These are phyloP conservation scores for Spialia ferax DNA, from an alignment of 2,888 invertebrate genomes.

Conservation along the genomic window DNA sequence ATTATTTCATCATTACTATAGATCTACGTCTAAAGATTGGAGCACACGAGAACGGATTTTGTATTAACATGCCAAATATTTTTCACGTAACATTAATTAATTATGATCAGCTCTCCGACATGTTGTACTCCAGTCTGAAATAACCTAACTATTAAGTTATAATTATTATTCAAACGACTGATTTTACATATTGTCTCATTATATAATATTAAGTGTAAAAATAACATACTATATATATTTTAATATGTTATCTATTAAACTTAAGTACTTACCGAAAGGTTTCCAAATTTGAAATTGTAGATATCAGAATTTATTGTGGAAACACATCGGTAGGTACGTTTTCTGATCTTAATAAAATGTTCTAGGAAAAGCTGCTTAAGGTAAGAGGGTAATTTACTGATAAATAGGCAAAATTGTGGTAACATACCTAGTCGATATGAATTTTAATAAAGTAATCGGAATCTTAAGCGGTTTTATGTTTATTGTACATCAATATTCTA, in stretches of 20 bases:
- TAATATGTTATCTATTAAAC: constrained; percentile 35
- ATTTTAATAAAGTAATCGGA: constrained; percentile 16
- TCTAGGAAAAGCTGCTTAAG: constrained; percentile 33
- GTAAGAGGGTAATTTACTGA: constrained; percentile 24
- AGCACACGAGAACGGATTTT: constrained; percentile 5
- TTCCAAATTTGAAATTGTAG: constrained; percentile 27
- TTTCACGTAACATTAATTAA: not conserved
- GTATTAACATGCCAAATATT: not conserved
- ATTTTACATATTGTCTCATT: constrained; percentile 40
- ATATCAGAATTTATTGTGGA: constrained; percentile 24
- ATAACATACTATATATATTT: constrained; percentile 38
- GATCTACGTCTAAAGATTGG: constrained; percentile 12
- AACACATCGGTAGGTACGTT: not conserved
- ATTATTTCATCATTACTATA: constrained; percentile 8
- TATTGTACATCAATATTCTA: constrained; percentile 18
- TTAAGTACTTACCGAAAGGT: constrained; percentile 23
- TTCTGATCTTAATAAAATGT: constrained; percentile 1
- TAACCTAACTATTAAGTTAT: constrained; percentile 56
- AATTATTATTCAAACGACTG: constrained; percentile 63
- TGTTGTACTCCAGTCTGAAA: constrained; percentile 38
- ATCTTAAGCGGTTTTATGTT: constrained; percentile 32
- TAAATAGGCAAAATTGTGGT: constrained; percentile 8
- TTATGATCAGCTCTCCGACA: constrained; percentile 20
- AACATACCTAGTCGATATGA: constrained; percentile 5
- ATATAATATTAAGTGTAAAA: constrained; percentile 37